Conservation (phyloP, 2,113 vertebrate genomes). For the Noctilio leporinus region DNA sequence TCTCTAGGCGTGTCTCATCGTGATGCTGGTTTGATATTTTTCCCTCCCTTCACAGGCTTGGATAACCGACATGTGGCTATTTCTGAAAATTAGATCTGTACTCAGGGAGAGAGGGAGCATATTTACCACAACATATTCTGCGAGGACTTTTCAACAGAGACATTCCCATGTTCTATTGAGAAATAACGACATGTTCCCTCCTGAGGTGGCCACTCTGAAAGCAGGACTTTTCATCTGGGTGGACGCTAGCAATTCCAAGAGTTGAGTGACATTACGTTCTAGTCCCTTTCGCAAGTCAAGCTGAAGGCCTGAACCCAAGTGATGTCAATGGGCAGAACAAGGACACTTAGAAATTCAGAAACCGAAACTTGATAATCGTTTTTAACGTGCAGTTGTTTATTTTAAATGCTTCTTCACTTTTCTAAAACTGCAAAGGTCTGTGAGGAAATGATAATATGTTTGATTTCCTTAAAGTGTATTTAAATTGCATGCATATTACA, state of each 20-base stretch:
- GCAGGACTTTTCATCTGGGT: not conserved
- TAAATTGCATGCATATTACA: constrained; percentile 30
- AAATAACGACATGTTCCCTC: not conserved
- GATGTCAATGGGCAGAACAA: not conserved
- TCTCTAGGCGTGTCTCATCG: not conserved
- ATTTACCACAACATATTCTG: not conserved
- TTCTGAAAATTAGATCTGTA: not conserved
- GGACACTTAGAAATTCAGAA: not conserved
- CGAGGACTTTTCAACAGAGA: not conserved
- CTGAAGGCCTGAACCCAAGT: not conserved
- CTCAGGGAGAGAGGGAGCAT: not conserved
- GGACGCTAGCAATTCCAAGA: not conserved
- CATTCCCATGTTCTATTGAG: not conserved
- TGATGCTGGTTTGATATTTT: not conserved
- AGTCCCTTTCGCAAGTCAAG: not conserved
- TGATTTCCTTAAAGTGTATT: constrained; percentile 43
- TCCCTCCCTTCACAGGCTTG: not conserved
- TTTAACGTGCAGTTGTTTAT: not conserved
- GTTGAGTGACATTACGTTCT: not conserved
- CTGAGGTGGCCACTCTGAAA: not conserved
- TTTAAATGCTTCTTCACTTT: not conserved
- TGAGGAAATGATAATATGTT: not conserved
- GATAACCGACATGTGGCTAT: not conserved
- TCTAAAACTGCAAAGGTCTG: not conserved
- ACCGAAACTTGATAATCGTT: not conserved